phyloP scores from a whole-genome alignment of 2,797 vertebrate species.

The Poeciliopsis gracilis region DNA sequence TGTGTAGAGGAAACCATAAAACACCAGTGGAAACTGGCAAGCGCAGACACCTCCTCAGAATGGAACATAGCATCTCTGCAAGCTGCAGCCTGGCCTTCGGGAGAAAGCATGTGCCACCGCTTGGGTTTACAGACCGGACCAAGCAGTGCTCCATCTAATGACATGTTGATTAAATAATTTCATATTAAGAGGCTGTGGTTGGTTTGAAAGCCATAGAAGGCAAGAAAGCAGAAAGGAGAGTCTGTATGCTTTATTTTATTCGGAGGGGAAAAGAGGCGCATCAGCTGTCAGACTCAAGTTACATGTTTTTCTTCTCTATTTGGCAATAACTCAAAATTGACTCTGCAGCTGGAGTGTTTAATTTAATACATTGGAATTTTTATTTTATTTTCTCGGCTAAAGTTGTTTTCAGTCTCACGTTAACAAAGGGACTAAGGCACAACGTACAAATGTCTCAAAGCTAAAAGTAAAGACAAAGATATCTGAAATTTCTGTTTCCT shows the following conservation, averaged over 20 bases:
- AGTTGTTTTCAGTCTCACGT: background rate
- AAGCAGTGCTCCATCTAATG: conserved; percentile 48
- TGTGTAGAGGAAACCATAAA: conserved; percentile 45
- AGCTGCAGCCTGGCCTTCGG: conserved; percentile 25
- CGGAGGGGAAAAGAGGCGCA: conserved; percentile 24
- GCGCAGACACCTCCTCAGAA: conserved; percentile 18
- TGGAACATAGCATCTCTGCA: conserved; percentile 8
- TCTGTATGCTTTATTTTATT: conserved; percentile 36
- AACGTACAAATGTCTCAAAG: background rate
- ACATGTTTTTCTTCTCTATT: conserved; percentile 17
- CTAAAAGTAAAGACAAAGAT: background rate
- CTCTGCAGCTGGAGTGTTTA: conserved; percentile 29
- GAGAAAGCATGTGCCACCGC: conserved; percentile 42
- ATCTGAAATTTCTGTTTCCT: background rate
- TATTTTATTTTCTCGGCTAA: background rate
- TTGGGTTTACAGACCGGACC: conserved; percentile 62
- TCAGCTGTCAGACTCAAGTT: conserved; percentile 40
- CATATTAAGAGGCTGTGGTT: conserved; percentile 53
- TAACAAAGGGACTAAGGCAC: background rate
- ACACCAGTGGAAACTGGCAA: conserved; percentile 41
- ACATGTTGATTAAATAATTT: conserved; percentile 76
- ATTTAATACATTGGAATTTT: conserved; percentile 3
- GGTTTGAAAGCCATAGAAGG: conserved; percentile 69
- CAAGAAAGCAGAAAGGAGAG: conserved; percentile 31
- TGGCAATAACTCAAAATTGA: conserved; percentile 31